Conservation (phyloP, 2,113 vertebrate species). For the Hydropotes inermis region DNA sequence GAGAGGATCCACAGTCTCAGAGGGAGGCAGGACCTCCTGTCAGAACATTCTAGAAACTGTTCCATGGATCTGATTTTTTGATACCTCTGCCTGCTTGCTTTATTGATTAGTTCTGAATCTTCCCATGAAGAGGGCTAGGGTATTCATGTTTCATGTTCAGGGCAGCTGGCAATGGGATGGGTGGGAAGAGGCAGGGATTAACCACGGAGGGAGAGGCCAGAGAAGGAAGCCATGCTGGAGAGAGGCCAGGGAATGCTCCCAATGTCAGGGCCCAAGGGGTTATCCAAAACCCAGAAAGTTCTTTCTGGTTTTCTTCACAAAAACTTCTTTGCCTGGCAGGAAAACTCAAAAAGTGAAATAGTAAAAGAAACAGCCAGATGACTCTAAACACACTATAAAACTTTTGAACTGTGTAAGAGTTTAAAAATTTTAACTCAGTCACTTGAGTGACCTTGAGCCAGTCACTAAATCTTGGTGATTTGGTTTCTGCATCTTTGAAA, state of each 20-base stretch:
- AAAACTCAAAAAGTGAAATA: background rate
- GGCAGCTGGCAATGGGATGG: rapidly evolving
- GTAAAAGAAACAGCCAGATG: background rate
- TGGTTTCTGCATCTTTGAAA: background rate
- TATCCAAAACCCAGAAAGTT: background rate
- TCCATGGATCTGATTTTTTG: background rate
- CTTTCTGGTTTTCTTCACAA: background rate
- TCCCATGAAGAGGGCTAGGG: background rate
- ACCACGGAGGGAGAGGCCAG: background rate
- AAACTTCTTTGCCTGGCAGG: background rate
- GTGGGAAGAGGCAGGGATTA: rapidly evolving
- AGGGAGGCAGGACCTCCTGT: background rate
- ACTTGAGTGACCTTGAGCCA: background rate
- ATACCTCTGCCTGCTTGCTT: background rate
- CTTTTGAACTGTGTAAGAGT: background rate
- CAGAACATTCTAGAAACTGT: background rate
- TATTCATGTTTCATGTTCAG: background rate
- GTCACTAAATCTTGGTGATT: background rate
- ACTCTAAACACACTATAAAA: background rate
- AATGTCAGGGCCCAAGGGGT: background rate
- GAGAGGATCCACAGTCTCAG: background rate
- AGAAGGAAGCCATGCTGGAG: background rate
- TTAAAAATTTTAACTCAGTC: background rate
- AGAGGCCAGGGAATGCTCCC: no score
- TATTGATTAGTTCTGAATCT: background rate